phyloP scores from a whole-genome alignment of 2,113 vertebrate species.

The Cranoglanis bouderius region DNA sequence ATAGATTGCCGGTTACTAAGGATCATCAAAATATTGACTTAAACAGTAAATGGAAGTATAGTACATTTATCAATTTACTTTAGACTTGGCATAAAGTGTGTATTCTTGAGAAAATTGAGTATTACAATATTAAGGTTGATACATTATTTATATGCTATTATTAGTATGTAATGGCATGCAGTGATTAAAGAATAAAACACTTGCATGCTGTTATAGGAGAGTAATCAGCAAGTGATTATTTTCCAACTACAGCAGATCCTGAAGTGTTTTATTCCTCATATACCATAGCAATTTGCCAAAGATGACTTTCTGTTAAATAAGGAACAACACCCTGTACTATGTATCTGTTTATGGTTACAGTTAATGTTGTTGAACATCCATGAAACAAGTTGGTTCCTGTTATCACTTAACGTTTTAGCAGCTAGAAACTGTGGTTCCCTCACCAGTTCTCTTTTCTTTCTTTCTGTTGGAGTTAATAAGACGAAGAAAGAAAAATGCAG shows the following conservation, averaged over 20 bases:
- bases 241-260: background rate
- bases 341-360: background rate
- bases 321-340: background rate
- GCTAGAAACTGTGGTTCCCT: background rate
- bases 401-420: background rate
- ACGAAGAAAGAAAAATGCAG: background rate
- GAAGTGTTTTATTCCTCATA: background rate
- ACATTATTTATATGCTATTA: background rate
- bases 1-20: constrained; percentile 5
- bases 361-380: background rate
- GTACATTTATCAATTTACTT: background rate
- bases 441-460: background rate
- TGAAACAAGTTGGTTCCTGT: background rate
- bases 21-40: constrained; percentile 17
- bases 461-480: background rate
- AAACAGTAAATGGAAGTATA: background rate
- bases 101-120: background rate
- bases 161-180: background rate
- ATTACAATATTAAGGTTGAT: background rate
- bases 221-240: background rate
- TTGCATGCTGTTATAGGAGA: background rate
- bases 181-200: background rate
- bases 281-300: background rate
- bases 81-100: background rate
- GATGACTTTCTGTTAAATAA: background rate